phyloP scores from a whole-genome alignment of 2,797 vertebrate genomes.

The Acipenser ruthenus region DNA sequence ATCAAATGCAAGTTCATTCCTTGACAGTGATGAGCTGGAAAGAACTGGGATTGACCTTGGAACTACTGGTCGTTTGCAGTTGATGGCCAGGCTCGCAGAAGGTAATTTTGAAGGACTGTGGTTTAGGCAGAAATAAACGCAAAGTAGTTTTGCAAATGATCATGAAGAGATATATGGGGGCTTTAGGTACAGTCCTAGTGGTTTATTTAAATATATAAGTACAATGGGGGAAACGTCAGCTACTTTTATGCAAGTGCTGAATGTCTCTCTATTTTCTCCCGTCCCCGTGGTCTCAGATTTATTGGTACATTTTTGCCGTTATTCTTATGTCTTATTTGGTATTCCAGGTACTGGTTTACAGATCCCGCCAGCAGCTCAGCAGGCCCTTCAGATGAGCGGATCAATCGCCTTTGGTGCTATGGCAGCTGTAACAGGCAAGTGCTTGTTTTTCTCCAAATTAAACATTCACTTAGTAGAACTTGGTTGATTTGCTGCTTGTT shows the following conservation, averaged over 20 bases:
- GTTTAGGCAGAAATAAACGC: background rate
- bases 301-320: too few species aligned
- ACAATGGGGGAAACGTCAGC: too few species aligned
- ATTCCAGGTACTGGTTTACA: constrained; percentile 82
- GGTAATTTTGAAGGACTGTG: constrained; percentile 48
- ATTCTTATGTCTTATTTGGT: constrained; percentile 6
- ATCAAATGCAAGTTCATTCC: constrained; percentile 91
- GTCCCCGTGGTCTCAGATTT: background rate
- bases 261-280: background rate
- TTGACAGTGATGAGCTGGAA: constrained; percentile 95
- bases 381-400: constrained; percentile 92
- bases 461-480: too few species aligned
- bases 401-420: constrained; percentile 89
- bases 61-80: constrained; percentile 84
- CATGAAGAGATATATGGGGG: too few species aligned
- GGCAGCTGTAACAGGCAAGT: constrained; percentile 70
- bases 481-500: too few species aligned
- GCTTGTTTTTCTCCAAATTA: background rate
- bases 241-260: background rate
- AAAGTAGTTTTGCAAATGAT: too few species aligned
- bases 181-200: too few species aligned
- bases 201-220: too few species aligned
- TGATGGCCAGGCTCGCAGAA: constrained; percentile 92
- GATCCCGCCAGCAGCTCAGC: constrained; percentile 89
- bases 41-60: constrained; percentile 95